Evolutionary conservation across 2,888 invertebrate genomes (phyloP).

Genomic region (Onchidella celtica): DNA sequence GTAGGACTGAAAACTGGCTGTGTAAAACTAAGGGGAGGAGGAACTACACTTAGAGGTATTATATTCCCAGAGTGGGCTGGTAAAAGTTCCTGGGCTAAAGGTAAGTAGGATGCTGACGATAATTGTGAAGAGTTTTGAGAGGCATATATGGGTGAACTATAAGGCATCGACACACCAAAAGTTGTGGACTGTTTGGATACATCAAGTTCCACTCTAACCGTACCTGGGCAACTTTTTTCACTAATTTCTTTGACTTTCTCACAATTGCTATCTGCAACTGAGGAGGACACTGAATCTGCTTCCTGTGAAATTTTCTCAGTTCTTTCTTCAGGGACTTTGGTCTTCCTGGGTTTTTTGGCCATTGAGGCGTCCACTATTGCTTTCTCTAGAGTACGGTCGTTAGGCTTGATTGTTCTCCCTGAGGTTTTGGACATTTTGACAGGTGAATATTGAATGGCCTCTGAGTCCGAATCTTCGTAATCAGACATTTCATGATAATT

Average conservation of each 20-base stretch:
- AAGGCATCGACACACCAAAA: too few relatives aligned
- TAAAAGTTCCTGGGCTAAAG: background rate
- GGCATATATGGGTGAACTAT: too few relatives aligned
- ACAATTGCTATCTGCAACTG: background rate
- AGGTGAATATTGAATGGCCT: too few relatives aligned
- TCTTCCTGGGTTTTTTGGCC: conserved; percentile 30
- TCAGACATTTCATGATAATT: conserved; percentile 36
- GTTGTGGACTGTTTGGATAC: too few relatives aligned
- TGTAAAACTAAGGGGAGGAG: background rate
- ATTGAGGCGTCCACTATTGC: conserved; percentile 36
- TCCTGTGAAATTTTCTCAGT: background rate
- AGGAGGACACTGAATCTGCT: background rate
- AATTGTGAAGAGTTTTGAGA: too few relatives aligned
- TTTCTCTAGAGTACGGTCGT: conserved; percentile 26
- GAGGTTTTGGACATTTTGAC: conserved; percentile 17
- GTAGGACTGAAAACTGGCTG: too few relatives aligned
- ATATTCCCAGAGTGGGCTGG: background rate
- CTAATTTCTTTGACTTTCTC: background rate
- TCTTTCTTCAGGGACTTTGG: background rate
- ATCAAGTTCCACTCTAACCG: too few relatives aligned
- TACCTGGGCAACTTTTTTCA: too few relatives aligned
- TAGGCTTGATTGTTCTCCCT: conserved; percentile 31
- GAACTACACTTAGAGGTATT: background rate
- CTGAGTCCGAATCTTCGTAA: background rate
- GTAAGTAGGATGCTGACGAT: too few relatives aligned